Evolutionary conservation across 2,888 invertebrate genomes (phyloP).

Genomic region (Cacoxenus indagator): DNA sequence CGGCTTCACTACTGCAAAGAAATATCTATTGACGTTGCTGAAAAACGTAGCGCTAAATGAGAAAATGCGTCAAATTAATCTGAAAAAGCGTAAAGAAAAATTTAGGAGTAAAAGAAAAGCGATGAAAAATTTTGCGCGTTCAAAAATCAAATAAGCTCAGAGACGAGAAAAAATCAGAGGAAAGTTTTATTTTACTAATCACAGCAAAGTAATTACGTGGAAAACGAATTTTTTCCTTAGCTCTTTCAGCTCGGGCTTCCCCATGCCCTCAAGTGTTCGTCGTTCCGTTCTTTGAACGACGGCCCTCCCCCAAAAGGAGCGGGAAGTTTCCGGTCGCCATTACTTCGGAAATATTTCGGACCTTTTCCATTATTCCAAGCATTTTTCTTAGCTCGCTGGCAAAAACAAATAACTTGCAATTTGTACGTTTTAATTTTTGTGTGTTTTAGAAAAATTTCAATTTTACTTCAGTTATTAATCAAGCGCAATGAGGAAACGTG

Average conservation of each 20-base stretch:
- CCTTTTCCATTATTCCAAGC: neutral
- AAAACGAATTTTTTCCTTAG: constrained; percentile 66
- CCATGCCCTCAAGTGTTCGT: neutral
- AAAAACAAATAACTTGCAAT: constrained; percentile 54
- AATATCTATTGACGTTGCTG: constrained; percentile 58
- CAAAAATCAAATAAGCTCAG: constrained; percentile 50
- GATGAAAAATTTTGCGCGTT: constrained; percentile 15
- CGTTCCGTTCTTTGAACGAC: neutral
- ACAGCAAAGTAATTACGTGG: constrained; percentile 70
- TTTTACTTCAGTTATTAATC: constrained; percentile 67
- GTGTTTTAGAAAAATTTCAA: constrained; percentile 55
- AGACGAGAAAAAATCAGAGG: constrained; percentile 49
- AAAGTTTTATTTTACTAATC: constrained; percentile 71
- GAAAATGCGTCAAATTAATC: constrained; percentile 47
- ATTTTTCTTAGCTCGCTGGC: constrained; percentile 13
- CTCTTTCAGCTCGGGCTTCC: neutral
- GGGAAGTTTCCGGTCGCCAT: constrained; percentile 1
- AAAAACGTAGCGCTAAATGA: constrained; percentile 67
- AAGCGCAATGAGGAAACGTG: constrained; percentile 42
- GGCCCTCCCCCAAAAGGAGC: constrained; percentile 40
- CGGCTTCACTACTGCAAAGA: constrained; percentile 34
- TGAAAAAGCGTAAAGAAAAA: constrained; percentile 36
- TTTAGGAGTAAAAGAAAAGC: constrained; percentile 43
- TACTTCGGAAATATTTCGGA: neutral
- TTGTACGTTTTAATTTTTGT: constrained; percentile 67